These are phyloP conservation scores for Eumerus sabulonum DNA, from an alignment of 2,888 invertebrate species.

Conservation along the genomic window DNA sequence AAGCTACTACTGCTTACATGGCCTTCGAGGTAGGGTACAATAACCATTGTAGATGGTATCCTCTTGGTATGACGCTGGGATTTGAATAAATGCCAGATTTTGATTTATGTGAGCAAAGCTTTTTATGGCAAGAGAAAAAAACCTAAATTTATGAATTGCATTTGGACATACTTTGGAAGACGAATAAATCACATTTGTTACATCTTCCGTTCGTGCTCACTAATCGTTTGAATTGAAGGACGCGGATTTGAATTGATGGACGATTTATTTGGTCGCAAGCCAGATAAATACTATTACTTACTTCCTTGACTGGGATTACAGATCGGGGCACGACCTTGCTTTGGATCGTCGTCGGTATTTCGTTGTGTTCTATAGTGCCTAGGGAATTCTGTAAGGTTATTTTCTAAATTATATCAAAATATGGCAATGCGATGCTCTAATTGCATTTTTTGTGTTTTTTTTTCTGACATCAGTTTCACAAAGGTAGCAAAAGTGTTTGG, in stretches of 20 bases:
- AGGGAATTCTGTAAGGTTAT: too few species aligned
- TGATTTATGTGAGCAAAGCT: conserved; percentile 52
- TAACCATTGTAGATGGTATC: conserved; percentile 29
- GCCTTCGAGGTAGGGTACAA: conserved; percentile 30
- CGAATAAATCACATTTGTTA: conserved; percentile 61
- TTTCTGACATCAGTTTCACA: too few species aligned
- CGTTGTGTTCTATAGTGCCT: too few species aligned
- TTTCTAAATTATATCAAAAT: too few species aligned
- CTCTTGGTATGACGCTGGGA: conserved; percentile 32
- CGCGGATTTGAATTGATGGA: conserved; percentile 25
- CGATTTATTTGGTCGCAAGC: conserved; percentile 23
- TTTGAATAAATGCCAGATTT: conserved; percentile 67
- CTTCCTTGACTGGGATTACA: too few species aligned
- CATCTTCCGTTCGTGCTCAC: conserved; percentile 34
- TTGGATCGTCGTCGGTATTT: too few species aligned
- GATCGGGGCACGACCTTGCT: too few species aligned
- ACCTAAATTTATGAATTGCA: conserved; percentile 58
- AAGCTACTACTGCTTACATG: conserved; percentile 17
- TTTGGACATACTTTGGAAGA: conserved; percentile 50
- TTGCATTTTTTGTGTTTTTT: too few species aligned
- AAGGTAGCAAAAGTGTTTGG: too few species aligned
- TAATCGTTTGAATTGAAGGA: conserved; percentile 32
- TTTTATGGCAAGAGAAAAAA: conserved; percentile 17
- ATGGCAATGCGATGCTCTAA: too few species aligned
- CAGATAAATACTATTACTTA: not conserved